Evolutionary conservation across 2,797 vertebrate genomes (phyloP).

Genomic region (Gymnothorax reevesii): DNA sequence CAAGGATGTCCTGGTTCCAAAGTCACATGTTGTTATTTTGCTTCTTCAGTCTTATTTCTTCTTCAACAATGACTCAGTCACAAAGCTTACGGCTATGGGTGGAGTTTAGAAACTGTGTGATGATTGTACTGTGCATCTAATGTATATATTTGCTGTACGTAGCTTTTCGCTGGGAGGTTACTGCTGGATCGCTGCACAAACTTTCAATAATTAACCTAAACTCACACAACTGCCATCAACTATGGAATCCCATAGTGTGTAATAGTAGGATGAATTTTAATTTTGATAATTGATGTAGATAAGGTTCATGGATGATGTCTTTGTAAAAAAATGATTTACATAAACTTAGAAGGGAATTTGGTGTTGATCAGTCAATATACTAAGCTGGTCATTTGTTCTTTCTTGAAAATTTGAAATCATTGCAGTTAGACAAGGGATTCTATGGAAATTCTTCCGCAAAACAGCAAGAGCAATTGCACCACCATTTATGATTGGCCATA

Average conservation of each 20-base stretch:
- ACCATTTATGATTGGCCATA: neutral
- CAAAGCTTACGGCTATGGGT: neutral
- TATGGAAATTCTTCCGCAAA: neutral
- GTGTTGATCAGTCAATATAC: neutral
- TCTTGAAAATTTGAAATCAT: neutral
- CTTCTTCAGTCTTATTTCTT: neutral
- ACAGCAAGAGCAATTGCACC: neutral
- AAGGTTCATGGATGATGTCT: neutral
- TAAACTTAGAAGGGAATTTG: neutral
- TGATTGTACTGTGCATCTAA: neutral
- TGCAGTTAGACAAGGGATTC: neutral
- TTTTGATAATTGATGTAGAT: neutral
- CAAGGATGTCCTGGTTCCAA: slow-evolving; percentile 22
- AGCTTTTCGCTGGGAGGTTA: neutral
- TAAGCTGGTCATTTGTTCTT: neutral
- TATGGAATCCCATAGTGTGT: neutral
- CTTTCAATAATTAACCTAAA: neutral
- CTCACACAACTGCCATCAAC: neutral
- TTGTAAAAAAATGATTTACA: neutral
- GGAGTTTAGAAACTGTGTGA: neutral
- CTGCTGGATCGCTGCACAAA: neutral
- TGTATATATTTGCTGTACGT: neutral
- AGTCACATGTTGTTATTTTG: neutral
- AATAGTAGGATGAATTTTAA: neutral
- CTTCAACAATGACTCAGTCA: neutral